A percentile compares a stretch with the other conserved stretches of the same genome.
Evolutionary conservation across 2,113 vertebrate species (phyloP).

Genomic region (Triplophysa siluroides): DNA sequence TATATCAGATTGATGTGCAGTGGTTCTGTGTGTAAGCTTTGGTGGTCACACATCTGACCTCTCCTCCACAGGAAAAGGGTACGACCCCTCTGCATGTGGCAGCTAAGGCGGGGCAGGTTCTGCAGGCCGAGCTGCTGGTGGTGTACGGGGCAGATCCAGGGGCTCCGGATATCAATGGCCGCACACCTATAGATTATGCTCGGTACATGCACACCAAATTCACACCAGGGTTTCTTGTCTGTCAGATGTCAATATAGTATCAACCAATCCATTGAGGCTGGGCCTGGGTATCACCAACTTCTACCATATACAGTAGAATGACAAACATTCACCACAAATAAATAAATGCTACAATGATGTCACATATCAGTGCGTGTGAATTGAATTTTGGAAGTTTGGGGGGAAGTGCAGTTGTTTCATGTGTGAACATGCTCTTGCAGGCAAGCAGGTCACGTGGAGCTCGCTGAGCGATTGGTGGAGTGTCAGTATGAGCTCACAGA

Average conservation of each 20-base stretch:
- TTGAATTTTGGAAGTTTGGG: too few species aligned
- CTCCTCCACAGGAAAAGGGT: slow-evolving; percentile 84
- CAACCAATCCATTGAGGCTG: too few species aligned
- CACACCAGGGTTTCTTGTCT: background rate
- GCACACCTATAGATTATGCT: slow-evolving; percentile 95
- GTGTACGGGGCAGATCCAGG: slow-evolving; percentile 95
- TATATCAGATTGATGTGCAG: too few species aligned
- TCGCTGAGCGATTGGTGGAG: slow-evolving; percentile 94
- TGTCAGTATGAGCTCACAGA: slow-evolving; percentile 98
- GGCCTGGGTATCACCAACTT: too few species aligned
- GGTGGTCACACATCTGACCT: background rate
- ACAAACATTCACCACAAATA: too few species aligned
- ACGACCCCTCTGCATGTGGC: slow-evolving; percentile 95
- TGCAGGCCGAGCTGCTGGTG: slow-evolving; percentile 94
- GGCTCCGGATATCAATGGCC: slow-evolving; percentile 90
- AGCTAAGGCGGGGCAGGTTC: slow-evolving; percentile 92
- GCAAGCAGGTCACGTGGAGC: slow-evolving; percentile 94
- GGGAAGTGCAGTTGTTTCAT: background rate
- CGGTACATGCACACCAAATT: slow-evolving; percentile 73
- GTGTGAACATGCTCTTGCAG: slow-evolving; percentile 68
- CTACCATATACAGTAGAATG: too few species aligned
- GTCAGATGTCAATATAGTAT: background rate
- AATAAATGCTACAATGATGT: too few species aligned
- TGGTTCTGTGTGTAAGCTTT: background rate
- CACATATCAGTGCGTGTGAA: too few species aligned